These are phyloP conservation scores for Pagrus major DNA, from an alignment of 2,113 vertebrate genomes.

Conservation along the genomic window DNA sequence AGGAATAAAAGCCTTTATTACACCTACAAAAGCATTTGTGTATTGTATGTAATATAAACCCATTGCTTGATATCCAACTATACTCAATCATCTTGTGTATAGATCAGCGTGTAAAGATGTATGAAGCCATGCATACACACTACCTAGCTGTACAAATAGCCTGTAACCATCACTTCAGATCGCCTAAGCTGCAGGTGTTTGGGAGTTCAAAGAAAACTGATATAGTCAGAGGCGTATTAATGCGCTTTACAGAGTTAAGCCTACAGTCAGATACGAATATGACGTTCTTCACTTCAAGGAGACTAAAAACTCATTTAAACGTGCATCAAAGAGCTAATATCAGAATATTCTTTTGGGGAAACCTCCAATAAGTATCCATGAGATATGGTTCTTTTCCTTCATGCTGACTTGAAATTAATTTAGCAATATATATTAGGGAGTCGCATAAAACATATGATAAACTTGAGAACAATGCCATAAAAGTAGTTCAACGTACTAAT, in stretches of 20 bases:
- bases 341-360: conserved; percentile 7
- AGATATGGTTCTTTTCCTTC: not conserved
- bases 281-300: not conserved
- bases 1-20: not conserved
- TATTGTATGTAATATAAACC: not conserved
- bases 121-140: not conserved
- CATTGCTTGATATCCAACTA: not conserved
- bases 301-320: conserved; percentile 5
- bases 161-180: conserved; percentile 26
- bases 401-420: conserved; percentile 13
- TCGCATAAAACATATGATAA: not conserved
- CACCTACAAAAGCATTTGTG: not conserved
- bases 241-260: conserved; percentile 29
- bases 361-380: conserved; percentile 5
- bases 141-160: conserved; percentile 8
- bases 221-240: conserved; percentile 12
- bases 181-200: conserved; percentile 44
- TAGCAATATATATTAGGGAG: not conserved
- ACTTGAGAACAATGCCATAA: not conserved
- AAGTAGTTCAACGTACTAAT: not conserved
- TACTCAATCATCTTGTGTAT: not conserved
- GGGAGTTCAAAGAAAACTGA: conserved; percentile 38
- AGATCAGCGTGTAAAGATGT: not conserved
- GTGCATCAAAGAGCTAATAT: conserved; percentile 2
- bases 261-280: not conserved